Evolutionary conservation across 2,797 vertebrate species (phyloP).

Genomic region (Enoplosus armatus): DNA sequence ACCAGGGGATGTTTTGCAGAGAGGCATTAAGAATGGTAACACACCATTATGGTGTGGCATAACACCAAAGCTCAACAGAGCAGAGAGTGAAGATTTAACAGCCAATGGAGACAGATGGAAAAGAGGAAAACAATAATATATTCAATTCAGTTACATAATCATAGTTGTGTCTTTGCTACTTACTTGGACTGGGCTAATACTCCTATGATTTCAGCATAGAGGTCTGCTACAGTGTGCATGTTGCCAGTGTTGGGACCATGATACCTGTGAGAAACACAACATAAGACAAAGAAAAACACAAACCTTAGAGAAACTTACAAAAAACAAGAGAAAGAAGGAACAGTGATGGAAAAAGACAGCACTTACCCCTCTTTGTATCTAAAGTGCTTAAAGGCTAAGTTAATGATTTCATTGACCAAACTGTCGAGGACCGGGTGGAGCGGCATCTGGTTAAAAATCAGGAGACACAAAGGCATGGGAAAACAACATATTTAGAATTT

Average conservation of each 20-base stretch:
- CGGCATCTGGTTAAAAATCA: slow-evolving; percentile 89
- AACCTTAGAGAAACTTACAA: not conserved
- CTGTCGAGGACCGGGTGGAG: slow-evolving; percentile 96
- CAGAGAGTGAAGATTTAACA: slow-evolving; percentile 9
- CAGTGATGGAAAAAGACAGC: slow-evolving; percentile 21
- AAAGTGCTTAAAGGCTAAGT: slow-evolving; percentile 99
- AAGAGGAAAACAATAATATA: not conserved
- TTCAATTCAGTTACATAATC: not conserved
- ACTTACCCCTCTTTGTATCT: slow-evolving; percentile 98
- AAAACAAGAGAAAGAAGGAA: not conserved
- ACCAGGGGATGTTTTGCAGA: slow-evolving; percentile 47
- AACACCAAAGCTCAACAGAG: slow-evolving; percentile 40
- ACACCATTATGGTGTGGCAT: slow-evolving; percentile 32
- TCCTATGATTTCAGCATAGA: slow-evolving; percentile 97
- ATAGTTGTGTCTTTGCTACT: slow-evolving; percentile 62
- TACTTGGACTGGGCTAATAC: slow-evolving; percentile 98
- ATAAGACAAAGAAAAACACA: not conserved
- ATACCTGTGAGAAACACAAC: slow-evolving; percentile 85
- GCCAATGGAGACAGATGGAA: not conserved
- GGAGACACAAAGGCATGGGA: slow-evolving; percentile 38
- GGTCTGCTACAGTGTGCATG: slow-evolving; percentile 99
- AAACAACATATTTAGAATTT: not conserved
- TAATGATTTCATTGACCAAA: slow-evolving; percentile 96
- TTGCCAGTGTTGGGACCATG: slow-evolving; percentile 98
- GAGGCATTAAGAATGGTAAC: slow-evolving; percentile 37